phyloP scores from a whole-genome alignment of 2,113 vertebrate genomes.

The Antechinus flavipes region DNA sequence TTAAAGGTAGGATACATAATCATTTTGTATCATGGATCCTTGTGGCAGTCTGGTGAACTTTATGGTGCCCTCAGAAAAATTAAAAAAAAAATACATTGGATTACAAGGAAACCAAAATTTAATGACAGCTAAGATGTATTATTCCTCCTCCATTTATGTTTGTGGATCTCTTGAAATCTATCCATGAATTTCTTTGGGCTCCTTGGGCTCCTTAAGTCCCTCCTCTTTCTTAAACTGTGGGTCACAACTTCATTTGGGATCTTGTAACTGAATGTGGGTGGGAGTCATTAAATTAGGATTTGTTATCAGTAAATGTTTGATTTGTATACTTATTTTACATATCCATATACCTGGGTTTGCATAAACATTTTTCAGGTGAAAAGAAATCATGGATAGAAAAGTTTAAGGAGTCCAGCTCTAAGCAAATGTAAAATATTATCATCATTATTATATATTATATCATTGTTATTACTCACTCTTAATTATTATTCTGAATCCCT shows the following conservation, averaged over 20 bases:
- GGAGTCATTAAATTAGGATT: no score
- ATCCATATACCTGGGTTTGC: no score
- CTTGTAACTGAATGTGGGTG: no score
- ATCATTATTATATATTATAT: not conserved
- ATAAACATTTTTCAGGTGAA: no score
- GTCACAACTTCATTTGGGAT: no score
- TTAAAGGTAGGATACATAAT: not conserved
- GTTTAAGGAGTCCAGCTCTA: not conserved
- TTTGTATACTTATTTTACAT: no score
- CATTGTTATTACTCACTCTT: not conserved
- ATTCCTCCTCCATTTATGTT: not conserved
- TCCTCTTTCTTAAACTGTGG: no score
- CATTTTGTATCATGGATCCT: not conserved
- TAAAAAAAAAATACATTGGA: not conserved
- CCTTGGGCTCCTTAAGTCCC: not conserved
- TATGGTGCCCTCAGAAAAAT: not conserved
- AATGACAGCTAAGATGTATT: not conserved
- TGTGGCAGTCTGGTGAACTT: not conserved
- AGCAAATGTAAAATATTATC: not conserved
- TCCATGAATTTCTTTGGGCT: not conserved
- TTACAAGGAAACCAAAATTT: not conserved
- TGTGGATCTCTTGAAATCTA: not conserved
- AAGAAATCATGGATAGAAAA: no score
- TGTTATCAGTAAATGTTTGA: no score
- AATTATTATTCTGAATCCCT: not conserved